Base-by-base conservation (phyloP, 2,797 vertebrate genomes). In the Myotis findleyi region DNA sequence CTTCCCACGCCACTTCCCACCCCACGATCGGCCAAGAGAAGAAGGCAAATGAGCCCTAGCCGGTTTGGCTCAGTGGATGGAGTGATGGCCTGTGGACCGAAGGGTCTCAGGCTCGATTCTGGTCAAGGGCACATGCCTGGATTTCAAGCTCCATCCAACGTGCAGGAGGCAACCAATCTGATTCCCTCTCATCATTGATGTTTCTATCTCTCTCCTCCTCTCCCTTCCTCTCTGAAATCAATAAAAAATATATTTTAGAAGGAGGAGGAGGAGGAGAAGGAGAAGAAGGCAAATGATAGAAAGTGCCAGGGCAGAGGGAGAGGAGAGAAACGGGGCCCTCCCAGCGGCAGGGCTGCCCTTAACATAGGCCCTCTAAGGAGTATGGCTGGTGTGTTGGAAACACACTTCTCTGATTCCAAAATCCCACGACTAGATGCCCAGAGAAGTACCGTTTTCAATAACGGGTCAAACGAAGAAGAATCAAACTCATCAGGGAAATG, bases 1-100 rank as follows among this genome's bases (percentile, higher is more conserved):
- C 49, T 73, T 91, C 75, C 47, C 38, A 38, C 4, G 38, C 36
- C 55, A 57, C 49, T 73, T 91, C 75, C 47, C 38, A 86, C 47
- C 30, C 6, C 17, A 17, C 7, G n/a, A n/a, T 6, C 2, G 75
- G n/a, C 73, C n/a, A 36, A 20, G 55, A 20, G 55, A 55, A 44
- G 64, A 47, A 30, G 9, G 57, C n/a, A 49, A 59, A 27, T 5
- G 11, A 59, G 57, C 25, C 23, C 57, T 2, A 27, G 25, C 25
- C 11, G 12, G 23, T 59, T 11, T 25, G 55, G 23, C 55, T 59
- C 55, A 23, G 23, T 59, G 55, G 55, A 59, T 25, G 5, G 57
- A 59, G 25, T 27, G 11, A 27, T 59, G 25, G 25, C 25, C 57
- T 27, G 23, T 13, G 2, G 3, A 27, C 57, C 4, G 25, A 27